These are phyloP conservation scores for Sorex maritimensis DNA, from an alignment of 2,797 vertebrate species.

Conservation along the genomic window DNA sequence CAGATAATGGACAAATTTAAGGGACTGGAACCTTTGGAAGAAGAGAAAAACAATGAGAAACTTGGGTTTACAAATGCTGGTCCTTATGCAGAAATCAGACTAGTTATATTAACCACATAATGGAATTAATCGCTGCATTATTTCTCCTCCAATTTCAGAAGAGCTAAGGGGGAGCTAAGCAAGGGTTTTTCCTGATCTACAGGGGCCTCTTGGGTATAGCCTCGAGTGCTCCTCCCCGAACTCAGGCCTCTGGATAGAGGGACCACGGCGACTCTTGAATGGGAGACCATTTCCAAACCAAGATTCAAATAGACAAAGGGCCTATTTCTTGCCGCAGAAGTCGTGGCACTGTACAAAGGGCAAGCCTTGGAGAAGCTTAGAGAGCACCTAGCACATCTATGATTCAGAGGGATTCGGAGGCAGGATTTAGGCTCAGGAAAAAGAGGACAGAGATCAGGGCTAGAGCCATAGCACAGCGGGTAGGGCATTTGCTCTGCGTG, in stretches of 20 bases:
- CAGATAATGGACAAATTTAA: constrained; percentile 88
- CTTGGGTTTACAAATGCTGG: constrained; percentile 81
- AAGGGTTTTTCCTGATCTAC: not conserved
- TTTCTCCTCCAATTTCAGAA: not conserved
- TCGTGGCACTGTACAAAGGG: not conserved
- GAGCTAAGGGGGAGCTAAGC: not conserved
- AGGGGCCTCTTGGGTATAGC: not conserved
- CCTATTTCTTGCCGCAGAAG: not conserved
- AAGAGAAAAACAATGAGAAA: constrained; percentile 71
- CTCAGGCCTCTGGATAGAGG: constrained; percentile 4
- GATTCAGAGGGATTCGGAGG: constrained; percentile 5
- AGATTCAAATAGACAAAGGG: not conserved
- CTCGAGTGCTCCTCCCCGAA: not conserved
- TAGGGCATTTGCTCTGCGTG: too few relatives aligned
- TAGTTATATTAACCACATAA: constrained; percentile 75
- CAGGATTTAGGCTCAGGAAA: not conserved
- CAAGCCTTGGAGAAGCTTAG: not conserved
- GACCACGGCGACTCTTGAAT: not conserved
- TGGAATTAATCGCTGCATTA: constrained; percentile 65
- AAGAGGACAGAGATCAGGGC: not conserved
- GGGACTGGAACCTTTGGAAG: constrained; percentile 86
- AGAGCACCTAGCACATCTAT: not conserved
- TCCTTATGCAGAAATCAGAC: constrained; percentile 85
- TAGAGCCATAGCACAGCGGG: too few relatives aligned
- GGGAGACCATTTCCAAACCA: not conserved